phyloP scores from a whole-genome alignment of 2,797 vertebrate genomes.

The Rhinatrema bivittatum region DNA sequence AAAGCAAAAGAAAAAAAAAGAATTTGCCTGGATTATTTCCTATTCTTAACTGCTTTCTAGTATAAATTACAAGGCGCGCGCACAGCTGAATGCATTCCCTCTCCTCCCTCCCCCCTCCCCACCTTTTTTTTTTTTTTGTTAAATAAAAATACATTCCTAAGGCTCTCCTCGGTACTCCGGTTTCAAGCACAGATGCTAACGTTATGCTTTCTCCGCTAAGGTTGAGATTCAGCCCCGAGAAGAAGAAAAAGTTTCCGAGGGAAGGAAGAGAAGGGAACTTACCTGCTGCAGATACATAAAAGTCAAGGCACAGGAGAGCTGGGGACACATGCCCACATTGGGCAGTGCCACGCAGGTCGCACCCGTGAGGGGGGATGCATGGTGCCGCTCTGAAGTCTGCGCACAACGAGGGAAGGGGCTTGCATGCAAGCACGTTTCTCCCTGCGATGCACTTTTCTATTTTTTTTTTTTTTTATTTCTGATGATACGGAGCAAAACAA shows the following conservation, averaged over 20 bases:
- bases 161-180: no score
- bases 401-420: slow-evolving; percentile 61
- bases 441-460: slow-evolving; percentile 39
- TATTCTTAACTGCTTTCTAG: no score
- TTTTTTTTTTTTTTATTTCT: slow-evolving; percentile 24
- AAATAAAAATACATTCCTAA: no score
- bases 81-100: no score
- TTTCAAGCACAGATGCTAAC: no score
- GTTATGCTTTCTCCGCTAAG: no score
- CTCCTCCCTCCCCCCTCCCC: no score
- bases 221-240: slow-evolving; percentile 18
- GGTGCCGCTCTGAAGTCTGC: slow-evolving; percentile 65
- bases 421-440: slow-evolving; percentile 56
- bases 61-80: no score
- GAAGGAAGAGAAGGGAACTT: slow-evolving; percentile 41
- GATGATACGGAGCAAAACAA: slow-evolving; percentile 50
- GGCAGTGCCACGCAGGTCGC: slow-evolving; percentile 90
- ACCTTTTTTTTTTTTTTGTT: no score
- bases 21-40: no score
- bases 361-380: slow-evolving; percentile 91
- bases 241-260: slow-evolving; percentile 31
- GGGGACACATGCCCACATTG: slow-evolving; percentile 88
- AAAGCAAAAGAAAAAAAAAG: no score
- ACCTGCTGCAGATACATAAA: slow-evolving; percentile 98
- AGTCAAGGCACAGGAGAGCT: slow-evolving; percentile 93